These are phyloP conservation scores for Encarsia formosa DNA, from an alignment of 2,888 invertebrate species.

Conservation along the genomic window DNA sequence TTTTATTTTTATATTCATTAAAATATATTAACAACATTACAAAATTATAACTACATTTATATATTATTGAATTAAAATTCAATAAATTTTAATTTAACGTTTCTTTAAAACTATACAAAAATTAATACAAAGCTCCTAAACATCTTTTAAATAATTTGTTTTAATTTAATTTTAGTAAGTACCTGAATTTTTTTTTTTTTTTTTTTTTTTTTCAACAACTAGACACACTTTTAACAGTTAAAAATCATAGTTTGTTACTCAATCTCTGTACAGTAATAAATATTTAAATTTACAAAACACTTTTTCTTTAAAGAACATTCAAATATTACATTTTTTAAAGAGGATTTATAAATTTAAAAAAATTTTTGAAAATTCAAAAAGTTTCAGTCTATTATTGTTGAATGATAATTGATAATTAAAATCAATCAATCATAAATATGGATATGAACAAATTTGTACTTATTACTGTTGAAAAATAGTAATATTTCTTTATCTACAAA, in stretches of 20 bases:
- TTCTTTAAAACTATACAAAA: slow-evolving; percentile 15
- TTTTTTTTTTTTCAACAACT: background rate
- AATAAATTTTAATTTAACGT: slow-evolving; percentile 12
- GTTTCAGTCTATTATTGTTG: background rate
- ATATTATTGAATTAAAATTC: slow-evolving; percentile 6
- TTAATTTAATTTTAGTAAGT: background rate
- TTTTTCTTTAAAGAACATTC: no score
- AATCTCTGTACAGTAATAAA: background rate
- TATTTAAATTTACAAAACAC: background rate
- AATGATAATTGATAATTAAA: background rate
- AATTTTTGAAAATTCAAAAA: background rate
- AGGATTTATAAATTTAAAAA: background rate
- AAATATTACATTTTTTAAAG: background rate
- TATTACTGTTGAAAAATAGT: background rate
- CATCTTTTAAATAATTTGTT: background rate
- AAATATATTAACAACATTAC: slow-evolving; percentile 19
- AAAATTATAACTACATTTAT: slow-evolving; percentile 19
- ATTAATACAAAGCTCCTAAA: slow-evolving; percentile 3
- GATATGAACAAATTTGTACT: no score
- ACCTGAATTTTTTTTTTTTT: background rate
- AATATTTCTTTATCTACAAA: background rate
- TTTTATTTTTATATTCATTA: slow-evolving; percentile 14
- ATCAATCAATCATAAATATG: background rate
- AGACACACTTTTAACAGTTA: background rate
- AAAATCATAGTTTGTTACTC: background rate